Conservation (phyloP, 2,888 invertebrate genomes). For the Cheilosia impressa region DNA sequence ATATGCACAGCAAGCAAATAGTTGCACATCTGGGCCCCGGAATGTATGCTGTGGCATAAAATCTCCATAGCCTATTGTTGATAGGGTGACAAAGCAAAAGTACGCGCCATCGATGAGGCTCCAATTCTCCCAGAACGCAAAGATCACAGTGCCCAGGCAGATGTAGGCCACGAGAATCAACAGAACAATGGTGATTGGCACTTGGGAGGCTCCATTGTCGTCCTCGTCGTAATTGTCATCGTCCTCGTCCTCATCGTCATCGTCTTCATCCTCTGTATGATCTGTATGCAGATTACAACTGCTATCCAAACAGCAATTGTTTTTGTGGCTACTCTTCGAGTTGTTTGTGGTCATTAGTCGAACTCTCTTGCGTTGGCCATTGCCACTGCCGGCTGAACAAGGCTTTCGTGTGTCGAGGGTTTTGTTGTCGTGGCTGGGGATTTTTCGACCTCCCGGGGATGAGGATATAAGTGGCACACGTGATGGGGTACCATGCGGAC, state of each 20-base stretch:
- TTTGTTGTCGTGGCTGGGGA: slow-evolving; percentile 49
- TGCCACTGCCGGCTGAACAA: slow-evolving; percentile 51
- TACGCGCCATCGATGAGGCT: slow-evolving; percentile 92
- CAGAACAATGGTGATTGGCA: slow-evolving; percentile 87
- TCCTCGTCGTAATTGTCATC: slow-evolving; percentile 59
- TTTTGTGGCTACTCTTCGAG: slow-evolving; percentile 58
- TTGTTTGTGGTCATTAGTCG: slow-evolving; percentile 70
- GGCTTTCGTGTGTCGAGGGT: slow-evolving; percentile 45
- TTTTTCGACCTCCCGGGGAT: slow-evolving; percentile 58
- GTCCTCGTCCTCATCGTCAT: slow-evolving; percentile 69
- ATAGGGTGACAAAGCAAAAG: slow-evolving; percentile 93
- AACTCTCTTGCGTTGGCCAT: slow-evolving; percentile 59
- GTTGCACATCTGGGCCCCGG: slow-evolving; percentile 85
- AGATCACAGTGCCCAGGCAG: slow-evolving; percentile 90
- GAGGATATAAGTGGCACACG: slow-evolving; percentile 89
- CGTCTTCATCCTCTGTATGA: slow-evolving; percentile 72
- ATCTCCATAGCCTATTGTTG: slow-evolving; percentile 93
- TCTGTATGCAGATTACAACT: slow-evolving; percentile 71
- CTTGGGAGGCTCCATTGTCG: slow-evolving; percentile 79
- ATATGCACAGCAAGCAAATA: slow-evolving; percentile 92
- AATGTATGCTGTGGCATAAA: slow-evolving; percentile 86
- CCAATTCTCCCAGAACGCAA: slow-evolving; percentile 92
- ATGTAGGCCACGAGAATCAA: slow-evolving; percentile 89
- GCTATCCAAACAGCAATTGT: slow-evolving; percentile 68
- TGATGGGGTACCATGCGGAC: slow-evolving; percentile 89